These are phyloP conservation scores for Oncorhynchus clarkii DNA, from an alignment of 2,113 vertebrate species.

Conservation along the genomic window DNA sequence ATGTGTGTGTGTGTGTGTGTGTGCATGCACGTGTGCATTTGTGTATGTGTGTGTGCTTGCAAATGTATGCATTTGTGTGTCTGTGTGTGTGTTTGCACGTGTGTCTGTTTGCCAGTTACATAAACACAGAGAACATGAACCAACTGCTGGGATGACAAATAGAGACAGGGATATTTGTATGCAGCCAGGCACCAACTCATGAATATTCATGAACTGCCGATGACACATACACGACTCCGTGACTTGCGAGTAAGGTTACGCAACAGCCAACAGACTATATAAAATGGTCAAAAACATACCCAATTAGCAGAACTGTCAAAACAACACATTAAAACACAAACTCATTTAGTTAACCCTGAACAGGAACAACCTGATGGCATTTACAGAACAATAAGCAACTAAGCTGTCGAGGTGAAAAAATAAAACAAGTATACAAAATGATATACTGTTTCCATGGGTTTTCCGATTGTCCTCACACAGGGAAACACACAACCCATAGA, in stretches of 20 bases:
- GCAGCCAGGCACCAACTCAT: constrained; percentile 35
- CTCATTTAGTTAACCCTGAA: background rate
- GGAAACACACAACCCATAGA: no score
- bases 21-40: no score
- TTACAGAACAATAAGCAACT: no score
- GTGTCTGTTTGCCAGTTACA: constrained; percentile 10
- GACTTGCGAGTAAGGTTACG: constrained; percentile 38
- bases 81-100: no score
- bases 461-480: no score
- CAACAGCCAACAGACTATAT: constrained; percentile 44
- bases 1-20: no score
- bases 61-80: no score
- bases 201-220: constrained; percentile 48
- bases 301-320: constrained; percentile 28
- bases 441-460: background rate
- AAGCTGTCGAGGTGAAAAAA: no score
- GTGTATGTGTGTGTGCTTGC: no score
- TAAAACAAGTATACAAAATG: background rate
- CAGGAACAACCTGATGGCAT: background rate
- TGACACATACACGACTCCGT: constrained; percentile 40
- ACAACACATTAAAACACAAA: constrained; percentile 14
- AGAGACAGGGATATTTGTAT: constrained; percentile 30
- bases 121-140: constrained; percentile 21
- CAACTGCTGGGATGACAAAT: constrained; percentile 34
- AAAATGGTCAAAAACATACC: constrained; percentile 29